Evolutionary conservation across 2,113 vertebrate species (phyloP), one percentile per base, ranked within the genome.

Genomic region (Corapipo altera): DNA sequence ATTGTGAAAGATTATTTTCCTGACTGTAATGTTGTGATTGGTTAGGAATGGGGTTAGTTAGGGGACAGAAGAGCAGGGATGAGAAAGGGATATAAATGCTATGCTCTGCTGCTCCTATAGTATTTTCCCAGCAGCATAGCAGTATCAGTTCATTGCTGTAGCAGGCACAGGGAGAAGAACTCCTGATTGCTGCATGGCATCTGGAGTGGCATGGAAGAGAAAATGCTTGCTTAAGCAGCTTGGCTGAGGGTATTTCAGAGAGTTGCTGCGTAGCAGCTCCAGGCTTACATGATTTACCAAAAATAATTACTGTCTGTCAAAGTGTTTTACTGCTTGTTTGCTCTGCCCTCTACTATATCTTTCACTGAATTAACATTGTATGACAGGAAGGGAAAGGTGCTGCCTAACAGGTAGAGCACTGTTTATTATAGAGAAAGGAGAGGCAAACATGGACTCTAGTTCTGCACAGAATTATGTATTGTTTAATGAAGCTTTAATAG

Each of bases 261-360:
- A 84, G 24, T 28, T 79, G 49, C 21, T 44, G 16, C 28, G 12
- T 85, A 44, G 86, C 51, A 89, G 39, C 33, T 77, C 46, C 71
- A 88, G 74, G 44, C n/a, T 57, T 74, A 69, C 43, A 52, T 57
- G 33, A 66, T 59, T 85, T 95, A 82, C 78, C 85, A 76, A 69
- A 93, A 96, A 54, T 70, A 83, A 83, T 83, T 93, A 62, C 82
- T 95, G 54, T 83, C 82, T 95, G 54, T 83, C 88, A 58, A 32
- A 66, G 54, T 48, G 23, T 44, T 95, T 83, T 70, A 54, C 32
- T 91, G 67, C 71, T 83, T 88, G 24, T 83, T 96, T 89, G 23
- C 75, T 93, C 44, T 80, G 41, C 66, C 58, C 28, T 90, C 32
- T 79, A 3, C 58, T 82, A 20, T n/a, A 82, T 44, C 58, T 59